Percentiles rank a stretch among this genome's conserved stretches.
These are phyloP conservation scores for Epistrophe eligans DNA, from an alignment of 2,888 invertebrate species.

Conservation along the genomic window DNA sequence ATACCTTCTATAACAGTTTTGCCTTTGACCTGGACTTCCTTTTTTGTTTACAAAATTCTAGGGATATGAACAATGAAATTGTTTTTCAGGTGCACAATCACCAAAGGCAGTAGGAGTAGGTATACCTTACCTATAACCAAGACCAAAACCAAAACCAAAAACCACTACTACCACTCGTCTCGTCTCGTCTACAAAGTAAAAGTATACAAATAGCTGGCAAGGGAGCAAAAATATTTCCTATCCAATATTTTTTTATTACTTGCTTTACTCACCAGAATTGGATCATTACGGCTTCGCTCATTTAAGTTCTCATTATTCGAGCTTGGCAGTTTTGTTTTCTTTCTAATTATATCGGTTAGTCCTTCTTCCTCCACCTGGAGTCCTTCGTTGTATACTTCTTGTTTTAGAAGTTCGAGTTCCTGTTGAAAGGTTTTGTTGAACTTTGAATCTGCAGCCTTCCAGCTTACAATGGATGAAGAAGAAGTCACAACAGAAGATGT, in stretches of 20 bases:
- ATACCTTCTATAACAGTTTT: neutral
- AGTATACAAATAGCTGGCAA: conserved; percentile 19
- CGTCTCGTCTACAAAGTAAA: neutral
- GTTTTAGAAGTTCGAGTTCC: conserved; percentile 92
- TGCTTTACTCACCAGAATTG: conserved; percentile 79
- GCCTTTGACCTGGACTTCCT: conserved; percentile 12
- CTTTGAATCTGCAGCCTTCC: conserved; percentile 80
- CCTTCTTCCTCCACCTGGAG: conserved; percentile 94
- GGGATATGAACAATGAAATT: conserved; percentile 60
- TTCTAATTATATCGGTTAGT: conserved; percentile 89
- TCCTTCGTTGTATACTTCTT: conserved; percentile 92
- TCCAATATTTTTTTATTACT: conserved; percentile 30
- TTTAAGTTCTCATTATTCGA: conserved; percentile 84
- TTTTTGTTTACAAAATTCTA: conserved; percentile 39
- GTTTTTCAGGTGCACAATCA: conserved; percentile 54
- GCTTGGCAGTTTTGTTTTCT: conserved; percentile 88
- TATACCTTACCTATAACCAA: neutral
- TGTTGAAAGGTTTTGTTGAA: conserved; percentile 89
- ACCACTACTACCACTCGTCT: too few relatives aligned
- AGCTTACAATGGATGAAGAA: conserved; percentile 64
- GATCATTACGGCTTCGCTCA: conserved; percentile 78
- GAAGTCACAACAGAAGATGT: conserved; percentile 50
- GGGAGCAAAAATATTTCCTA: conserved; percentile 35
- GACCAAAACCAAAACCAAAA: conserved; percentile 6
- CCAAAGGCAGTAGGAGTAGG: neutral